Evolutionary conservation across 1,140 invertebrate genomes (phyloP).

Genomic region (Diabrotica undecimpunctata): DNA sequence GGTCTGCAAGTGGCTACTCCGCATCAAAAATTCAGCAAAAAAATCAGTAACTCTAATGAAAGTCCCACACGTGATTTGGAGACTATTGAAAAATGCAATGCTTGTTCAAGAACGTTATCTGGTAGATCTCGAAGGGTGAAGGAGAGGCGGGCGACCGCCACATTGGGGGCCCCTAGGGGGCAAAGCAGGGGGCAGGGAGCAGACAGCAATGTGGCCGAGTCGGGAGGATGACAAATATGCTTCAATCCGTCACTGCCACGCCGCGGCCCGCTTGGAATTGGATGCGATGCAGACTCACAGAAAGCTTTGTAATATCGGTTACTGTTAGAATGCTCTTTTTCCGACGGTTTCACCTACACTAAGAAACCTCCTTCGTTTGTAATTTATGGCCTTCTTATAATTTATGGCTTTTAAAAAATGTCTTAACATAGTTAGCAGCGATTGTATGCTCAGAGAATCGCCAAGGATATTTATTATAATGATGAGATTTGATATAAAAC

Average conservation of each 20-base stretch:
- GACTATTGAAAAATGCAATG: conserved; percentile 42
- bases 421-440: too few species aligned
- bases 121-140: conserved; percentile 24
- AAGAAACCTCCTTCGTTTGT: neutral
- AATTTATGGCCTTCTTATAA: too few species aligned
- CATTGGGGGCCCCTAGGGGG: conserved; percentile 20
- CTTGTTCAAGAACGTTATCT: conserved; percentile 40
- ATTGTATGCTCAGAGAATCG: too few species aligned
- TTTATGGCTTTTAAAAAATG: too few species aligned
- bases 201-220: conserved; percentile 45
- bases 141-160: conserved; percentile 26
- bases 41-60: conserved; percentile 33
- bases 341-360: conserved; percentile 1
- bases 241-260: conserved; percentile 49
- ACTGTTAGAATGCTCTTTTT: conserved; percentile 37
- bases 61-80: conserved; percentile 32
- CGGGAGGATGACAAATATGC: conserved; percentile 48
- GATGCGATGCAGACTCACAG: conserved; percentile 49
- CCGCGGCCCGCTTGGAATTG: conserved; percentile 48
- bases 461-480: too few species aligned
- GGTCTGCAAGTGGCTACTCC: neutral
- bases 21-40: conserved; percentile 17
- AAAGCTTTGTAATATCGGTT: conserved; percentile 49
- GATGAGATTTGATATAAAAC: too few species aligned
- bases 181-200: conserved; percentile 30